These are phyloP conservation scores for Ctenopoma multispine DNA, from an alignment of 2,797 vertebrate species.

Conservation along the genomic window DNA sequence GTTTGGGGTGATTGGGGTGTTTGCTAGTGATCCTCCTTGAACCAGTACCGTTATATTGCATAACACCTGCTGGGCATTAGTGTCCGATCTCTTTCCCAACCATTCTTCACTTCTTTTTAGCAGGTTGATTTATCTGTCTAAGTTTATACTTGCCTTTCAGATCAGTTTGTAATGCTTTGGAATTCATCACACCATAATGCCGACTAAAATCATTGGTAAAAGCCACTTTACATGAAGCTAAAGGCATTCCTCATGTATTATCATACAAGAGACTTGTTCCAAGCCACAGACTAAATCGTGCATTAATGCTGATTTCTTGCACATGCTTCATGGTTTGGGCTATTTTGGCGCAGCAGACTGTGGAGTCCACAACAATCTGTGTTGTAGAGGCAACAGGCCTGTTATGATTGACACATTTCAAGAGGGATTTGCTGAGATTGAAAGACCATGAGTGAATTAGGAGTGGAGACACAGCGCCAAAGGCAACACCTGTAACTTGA, in stretches of 20 bases:
- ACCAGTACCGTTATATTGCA: conserved; percentile 7
- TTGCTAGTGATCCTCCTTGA: conserved; percentile 7
- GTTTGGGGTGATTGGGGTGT: neutral
- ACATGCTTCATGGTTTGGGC: conserved; percentile 47
- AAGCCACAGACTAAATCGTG: conserved; percentile 56
- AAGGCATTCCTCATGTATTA: conserved; percentile 50
- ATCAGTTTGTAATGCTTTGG: conserved; percentile 39
- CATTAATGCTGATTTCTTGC: conserved; percentile 47
- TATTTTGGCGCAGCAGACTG: conserved; percentile 30
- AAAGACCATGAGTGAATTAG: conserved; percentile 45
- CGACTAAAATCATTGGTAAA: conserved; percentile 33
- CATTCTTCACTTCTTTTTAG: neutral
- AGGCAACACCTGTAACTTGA: conserved; percentile 73
- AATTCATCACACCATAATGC: conserved; percentile 52
- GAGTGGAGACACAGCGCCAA: conserved; percentile 56
- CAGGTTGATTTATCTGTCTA: conserved; percentile 13
- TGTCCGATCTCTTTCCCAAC: conserved; percentile 12
- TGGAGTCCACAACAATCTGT: conserved; percentile 20
- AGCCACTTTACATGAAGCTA: conserved; percentile 41
- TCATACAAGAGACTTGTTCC: conserved; percentile 39
- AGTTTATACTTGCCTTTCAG: conserved; percentile 27
- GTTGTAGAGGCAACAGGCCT: conserved; percentile 15
- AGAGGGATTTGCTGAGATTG: conserved; percentile 56
- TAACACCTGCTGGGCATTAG: conserved; percentile 7
- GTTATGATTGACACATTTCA: conserved; percentile 67